A percentile compares a stretch with the other conserved stretches of the same genome.
phyloP scores from a whole-genome alignment of 2,797 vertebrate genomes.

The Microcaecilia unicolor region DNA sequence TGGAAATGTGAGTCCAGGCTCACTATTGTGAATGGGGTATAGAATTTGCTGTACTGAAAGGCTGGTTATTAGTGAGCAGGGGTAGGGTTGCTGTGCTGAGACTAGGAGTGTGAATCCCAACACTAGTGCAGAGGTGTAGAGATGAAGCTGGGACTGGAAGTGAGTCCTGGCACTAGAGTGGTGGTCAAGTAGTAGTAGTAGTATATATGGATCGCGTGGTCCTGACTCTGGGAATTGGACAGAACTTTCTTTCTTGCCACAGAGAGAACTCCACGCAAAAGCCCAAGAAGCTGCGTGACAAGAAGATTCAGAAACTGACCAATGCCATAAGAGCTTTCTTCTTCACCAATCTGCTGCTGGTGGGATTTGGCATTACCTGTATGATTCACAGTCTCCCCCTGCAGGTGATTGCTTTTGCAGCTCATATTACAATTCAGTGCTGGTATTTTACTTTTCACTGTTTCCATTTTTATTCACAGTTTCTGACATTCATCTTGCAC shows the following conservation, averaged over 20 bases:
- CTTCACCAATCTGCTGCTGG: slow-evolving; percentile 73
- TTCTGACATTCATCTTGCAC: slow-evolving; percentile 78
- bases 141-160: background rate
- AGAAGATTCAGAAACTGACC: slow-evolving; percentile 77
- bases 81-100: too few relatives aligned
- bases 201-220: background rate
- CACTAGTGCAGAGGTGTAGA: background rate
- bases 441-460: too few relatives aligned
- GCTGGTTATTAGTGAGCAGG: too few relatives aligned
- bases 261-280: slow-evolving; percentile 7
- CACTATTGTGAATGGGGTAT: too few relatives aligned
- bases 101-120: background rate
- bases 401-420: slow-evolving; percentile 59
- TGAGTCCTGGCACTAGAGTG: too few relatives aligned
- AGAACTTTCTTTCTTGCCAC: background rate
- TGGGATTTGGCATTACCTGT: slow-evolving; percentile 66
- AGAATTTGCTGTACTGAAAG: too few relatives aligned
- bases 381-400: slow-evolving; percentile 68
- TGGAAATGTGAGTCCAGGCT: too few relatives aligned
- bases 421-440: too few relatives aligned
- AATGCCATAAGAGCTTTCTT: slow-evolving; percentile 81
- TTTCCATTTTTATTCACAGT: slow-evolving; percentile 37
- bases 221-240: background rate
- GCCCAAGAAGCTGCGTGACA: slow-evolving; percentile 8
- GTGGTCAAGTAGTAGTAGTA: too few relatives aligned